A percentile compares a stretch with the other conserved stretches of the same genome.
Evolutionary conservation across 2,113 vertebrate genomes (phyloP).

Genomic region (Xenopus laevis): DNA sequence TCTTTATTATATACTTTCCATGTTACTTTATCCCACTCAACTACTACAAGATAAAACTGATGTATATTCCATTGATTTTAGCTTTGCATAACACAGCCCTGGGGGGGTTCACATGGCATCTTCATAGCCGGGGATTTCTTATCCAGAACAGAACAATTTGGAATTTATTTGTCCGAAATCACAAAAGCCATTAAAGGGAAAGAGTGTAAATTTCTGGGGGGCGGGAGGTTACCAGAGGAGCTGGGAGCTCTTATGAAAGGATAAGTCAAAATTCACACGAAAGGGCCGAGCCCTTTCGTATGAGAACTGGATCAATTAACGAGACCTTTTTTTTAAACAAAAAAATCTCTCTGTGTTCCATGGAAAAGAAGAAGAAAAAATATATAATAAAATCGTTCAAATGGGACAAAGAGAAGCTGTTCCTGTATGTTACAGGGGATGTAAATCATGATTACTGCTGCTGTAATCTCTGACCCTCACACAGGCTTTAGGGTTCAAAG

Average conservation of each 20-base stretch:
- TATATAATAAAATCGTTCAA: conserved; percentile 59
- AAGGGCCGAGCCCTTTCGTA: not conserved
- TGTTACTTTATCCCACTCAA: too few species aligned
- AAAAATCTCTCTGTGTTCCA: conserved; percentile 9
- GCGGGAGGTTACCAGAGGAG: conserved; percentile 12
- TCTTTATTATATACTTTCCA: too few species aligned
- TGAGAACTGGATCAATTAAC: conserved; percentile 31
- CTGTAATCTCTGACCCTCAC: conserved; percentile 75
- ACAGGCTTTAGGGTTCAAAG: conserved; percentile 77
- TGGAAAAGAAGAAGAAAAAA: conserved; percentile 17
- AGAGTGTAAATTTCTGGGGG: too few species aligned
- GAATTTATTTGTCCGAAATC: too few species aligned
- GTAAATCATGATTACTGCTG: conserved; percentile 75
- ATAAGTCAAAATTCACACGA: conserved; percentile 18
- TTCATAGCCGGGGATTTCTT: too few species aligned
- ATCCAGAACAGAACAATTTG: too few species aligned
- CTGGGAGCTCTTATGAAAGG: conserved; percentile 19
- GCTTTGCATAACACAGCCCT: too few species aligned
- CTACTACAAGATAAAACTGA: too few species aligned
- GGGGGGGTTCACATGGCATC: too few species aligned
- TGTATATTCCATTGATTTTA: too few species aligned
- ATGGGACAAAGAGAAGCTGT: conserved; percentile 52
- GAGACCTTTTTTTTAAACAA: conserved; percentile 1
- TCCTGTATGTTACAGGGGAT: conserved; percentile 49
- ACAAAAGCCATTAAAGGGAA: too few species aligned